Conservation (phyloP, 2,797 vertebrate species). For the Sebastes reedi region DNA sequence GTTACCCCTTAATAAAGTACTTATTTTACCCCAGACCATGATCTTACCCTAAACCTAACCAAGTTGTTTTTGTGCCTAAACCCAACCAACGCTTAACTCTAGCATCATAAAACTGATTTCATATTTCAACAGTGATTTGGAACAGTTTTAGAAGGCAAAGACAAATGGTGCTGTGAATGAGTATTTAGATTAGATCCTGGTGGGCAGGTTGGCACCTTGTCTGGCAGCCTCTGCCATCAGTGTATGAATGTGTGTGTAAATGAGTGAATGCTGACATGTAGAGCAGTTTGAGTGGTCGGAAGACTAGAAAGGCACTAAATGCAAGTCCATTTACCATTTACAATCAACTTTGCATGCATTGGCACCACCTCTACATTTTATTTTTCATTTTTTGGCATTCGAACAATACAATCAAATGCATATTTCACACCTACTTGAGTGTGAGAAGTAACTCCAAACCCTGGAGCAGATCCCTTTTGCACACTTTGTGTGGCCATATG, state of each 20-base stretch:
- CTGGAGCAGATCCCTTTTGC: slow-evolving; percentile 48
- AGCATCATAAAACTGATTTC: neutral
- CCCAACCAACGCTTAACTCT: neutral
- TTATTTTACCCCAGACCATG: no score
- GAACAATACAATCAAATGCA: slow-evolving; percentile 30
- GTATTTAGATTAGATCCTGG: no score
- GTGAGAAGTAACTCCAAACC: slow-evolving; percentile 55
- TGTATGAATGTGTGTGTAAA: no score
- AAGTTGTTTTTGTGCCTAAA: neutral
- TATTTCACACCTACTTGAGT: slow-evolving; percentile 44
- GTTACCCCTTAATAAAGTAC: no score
- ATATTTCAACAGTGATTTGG: no score
- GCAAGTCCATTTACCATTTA: neutral
- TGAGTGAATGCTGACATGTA: no score
- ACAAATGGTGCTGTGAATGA: neutral
- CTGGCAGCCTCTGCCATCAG: no score
- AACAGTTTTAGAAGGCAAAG: neutral
- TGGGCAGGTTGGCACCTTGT: no score
- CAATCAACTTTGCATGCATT: neutral
- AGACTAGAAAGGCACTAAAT: no score
- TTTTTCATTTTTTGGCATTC: slow-evolving; percentile 27
- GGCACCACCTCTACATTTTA: neutral
- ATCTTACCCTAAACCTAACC: no score
- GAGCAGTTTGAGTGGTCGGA: no score
- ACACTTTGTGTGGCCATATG: slow-evolving; percentile 49